Base-by-base conservation (phyloP, 2,888 invertebrate species). In the Chrysopilus asiliformis region DNA sequence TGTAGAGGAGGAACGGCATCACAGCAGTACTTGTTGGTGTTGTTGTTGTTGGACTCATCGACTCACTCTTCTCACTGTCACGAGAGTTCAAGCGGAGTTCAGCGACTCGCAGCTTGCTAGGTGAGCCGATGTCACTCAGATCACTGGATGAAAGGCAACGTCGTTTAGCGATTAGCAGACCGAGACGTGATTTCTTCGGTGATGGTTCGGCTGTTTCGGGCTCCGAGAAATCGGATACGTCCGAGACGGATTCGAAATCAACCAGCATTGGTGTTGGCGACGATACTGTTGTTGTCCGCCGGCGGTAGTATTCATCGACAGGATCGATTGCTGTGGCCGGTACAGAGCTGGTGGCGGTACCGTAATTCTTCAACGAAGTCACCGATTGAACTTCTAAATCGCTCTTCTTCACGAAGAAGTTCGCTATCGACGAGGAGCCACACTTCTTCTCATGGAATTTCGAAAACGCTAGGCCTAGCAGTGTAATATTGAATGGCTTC, bases 381-480 rank as follows among this genome's bases (percentile, higher is more conserved):
- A 82, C 71, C 4, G 81, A 79, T 56, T 83, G 82, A 34, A 83
- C 83, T 50, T 81, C 80, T 39, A 83, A 70, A 55, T 82, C 78
- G 2, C 56, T 53, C 41, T 64, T 64, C 57, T 79, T 81, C 56
- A 77, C 72, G 34, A 84, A 65, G 53, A 79, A 83, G 41, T 77
- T 79, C 5, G 79, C 75, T 48, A 84, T 78, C 10, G 80, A 79
- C 49, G 77, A 72, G 44, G 73, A 70, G 2, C 79, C 78, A 3
- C 70, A 71, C 55, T 73, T 74, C 40, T 74, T 68, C 47, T 79
- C 82, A 49, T 77, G 76, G 53, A 85, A 84, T 58, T 84, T 84
- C 2, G 81, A 80, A 56, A 84, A 84, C 14, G 82, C 79, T 51
- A 84, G 64, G n/a, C 84, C 85, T 40, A 85, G 67, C 36, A 84